Evolutionary conservation across 2,113 vertebrate species (phyloP).

Genomic region (Microcebus jonahi): DNA sequence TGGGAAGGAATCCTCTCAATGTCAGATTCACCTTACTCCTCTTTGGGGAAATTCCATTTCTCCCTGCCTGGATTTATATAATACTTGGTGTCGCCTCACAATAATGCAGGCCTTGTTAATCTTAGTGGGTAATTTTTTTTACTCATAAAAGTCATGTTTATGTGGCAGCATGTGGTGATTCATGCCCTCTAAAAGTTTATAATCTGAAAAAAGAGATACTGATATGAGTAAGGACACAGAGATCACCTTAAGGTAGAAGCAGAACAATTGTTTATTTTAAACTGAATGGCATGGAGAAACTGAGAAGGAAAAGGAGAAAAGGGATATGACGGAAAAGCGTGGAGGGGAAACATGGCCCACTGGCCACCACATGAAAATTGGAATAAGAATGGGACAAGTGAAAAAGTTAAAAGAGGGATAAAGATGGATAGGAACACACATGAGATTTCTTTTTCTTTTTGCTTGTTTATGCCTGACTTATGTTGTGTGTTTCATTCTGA

Average conservation of each 20-base stretch:
- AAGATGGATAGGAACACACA: neutral
- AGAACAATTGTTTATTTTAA: neutral
- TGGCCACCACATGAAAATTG: neutral
- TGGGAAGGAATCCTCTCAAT: neutral
- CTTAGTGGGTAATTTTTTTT: neutral
- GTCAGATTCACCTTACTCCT: neutral
- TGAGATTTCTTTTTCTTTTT: neutral
- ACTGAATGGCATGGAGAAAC: neutral
- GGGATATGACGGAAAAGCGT: accelerated
- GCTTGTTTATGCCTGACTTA: neutral
- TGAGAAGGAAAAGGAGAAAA: neutral
- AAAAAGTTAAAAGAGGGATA: neutral
- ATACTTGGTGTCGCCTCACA: neutral
- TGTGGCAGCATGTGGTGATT: neutral
- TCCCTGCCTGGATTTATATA: neutral
- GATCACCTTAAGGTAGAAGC: neutral
- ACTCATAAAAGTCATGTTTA: neutral
- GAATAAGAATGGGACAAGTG: neutral
- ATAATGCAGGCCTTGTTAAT: neutral
- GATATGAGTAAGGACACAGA: neutral
- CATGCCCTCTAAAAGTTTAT: neutral
- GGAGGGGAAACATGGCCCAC: neutral
- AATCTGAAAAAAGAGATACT: neutral
- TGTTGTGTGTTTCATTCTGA: neutral
- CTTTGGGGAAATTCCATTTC: neutral